A percentile compares a stretch with the other conserved stretches of the same genome.
phyloP scores from a whole-genome alignment of 2,888 invertebrate species.

The Syritta pipiens region DNA sequence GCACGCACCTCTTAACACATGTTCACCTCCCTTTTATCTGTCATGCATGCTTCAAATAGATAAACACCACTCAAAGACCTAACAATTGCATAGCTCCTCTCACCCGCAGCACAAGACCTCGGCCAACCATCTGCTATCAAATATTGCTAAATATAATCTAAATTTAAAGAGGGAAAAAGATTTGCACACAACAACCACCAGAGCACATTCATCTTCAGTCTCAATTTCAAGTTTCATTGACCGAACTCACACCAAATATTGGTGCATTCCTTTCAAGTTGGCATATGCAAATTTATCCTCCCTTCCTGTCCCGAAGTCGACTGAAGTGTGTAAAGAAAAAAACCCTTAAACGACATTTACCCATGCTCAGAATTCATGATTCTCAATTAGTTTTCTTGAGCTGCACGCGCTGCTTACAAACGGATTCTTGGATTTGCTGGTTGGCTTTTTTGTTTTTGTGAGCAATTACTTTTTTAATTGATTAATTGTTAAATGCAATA shows the following conservation, averaged over 20 bases:
- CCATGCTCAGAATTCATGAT: constrained; percentile 79
- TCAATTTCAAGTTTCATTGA: background rate
- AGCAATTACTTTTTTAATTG: constrained; percentile 50
- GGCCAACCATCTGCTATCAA: too few relatives aligned
- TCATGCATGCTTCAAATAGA: too few relatives aligned
- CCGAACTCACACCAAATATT: background rate
- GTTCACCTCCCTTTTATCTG: too few relatives aligned
- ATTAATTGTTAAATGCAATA: constrained; percentile 42
- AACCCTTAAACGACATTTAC: constrained; percentile 72
- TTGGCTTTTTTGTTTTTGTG: constrained; percentile 31
- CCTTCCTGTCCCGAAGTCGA: constrained; percentile 15
- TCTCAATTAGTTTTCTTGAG: constrained; percentile 71
- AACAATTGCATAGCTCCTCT: too few relatives aligned
- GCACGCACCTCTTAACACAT: too few relatives aligned
- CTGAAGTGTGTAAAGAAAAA: constrained; percentile 5
- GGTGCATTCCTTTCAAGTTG: background rate
- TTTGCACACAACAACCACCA: too few relatives aligned
- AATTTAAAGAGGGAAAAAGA: too few relatives aligned
- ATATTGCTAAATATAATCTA: too few relatives aligned
- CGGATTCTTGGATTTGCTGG: constrained; percentile 12
- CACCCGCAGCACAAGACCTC: too few relatives aligned
- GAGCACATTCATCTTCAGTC: too few relatives aligned
- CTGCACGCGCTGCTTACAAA: constrained; percentile 21
- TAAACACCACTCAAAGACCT: too few relatives aligned
- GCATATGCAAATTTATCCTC: too few relatives aligned